Base-by-base conservation (phyloP, 2,113 vertebrate species). In the Syngnathus floridae region DNA sequence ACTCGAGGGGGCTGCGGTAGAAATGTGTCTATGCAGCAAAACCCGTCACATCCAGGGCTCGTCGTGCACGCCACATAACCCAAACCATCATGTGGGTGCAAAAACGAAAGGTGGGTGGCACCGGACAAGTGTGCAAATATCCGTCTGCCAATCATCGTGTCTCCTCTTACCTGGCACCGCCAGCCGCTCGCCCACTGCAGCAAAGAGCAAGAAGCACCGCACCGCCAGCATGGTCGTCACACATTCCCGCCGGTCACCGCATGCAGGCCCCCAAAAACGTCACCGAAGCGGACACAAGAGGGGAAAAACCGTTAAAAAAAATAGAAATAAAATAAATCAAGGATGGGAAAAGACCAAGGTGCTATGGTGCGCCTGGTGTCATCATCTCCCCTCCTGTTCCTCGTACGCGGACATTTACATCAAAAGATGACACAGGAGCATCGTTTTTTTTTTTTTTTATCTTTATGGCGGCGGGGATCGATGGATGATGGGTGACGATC, bases 141-240 rank as follows among this genome's bases (percentile, higher is more conserved):
- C 2, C 31, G 13, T 4, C 67, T 26, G 19, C 38, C 68, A 41
- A 61, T 61, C 59, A 22, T 61, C 59, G 40, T 22, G 40, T 57
- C 65, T 43, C 75, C 79, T 66, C 90, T 91, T 91, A 92, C 91
- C 91, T 92, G 91, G 82, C 72, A 87, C 84, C 60, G 86, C 81
- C 75, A 89, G 71, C 79, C 90, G 85, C 78, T 87, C 89, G 84
- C 87, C 84, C 74, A 90, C 89, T 86, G 88, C 89, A 88, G 90
- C 90, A 75, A 91, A 91, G 83, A 92, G 77, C 88, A 89, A 80
- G 86, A 88, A 91, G 83, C 87, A 89, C 86, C 78, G 90, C 88
- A 89, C 85, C 82, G 79, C 80, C 82, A 86, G 91, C 92, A 93
- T 93, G 88, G 83, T 90, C 81, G 81, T 91, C 88, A 89, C 91